phyloP scores from a whole-genome alignment of 2,888 invertebrate genomes.

The Phlogophora meticulosa region DNA sequence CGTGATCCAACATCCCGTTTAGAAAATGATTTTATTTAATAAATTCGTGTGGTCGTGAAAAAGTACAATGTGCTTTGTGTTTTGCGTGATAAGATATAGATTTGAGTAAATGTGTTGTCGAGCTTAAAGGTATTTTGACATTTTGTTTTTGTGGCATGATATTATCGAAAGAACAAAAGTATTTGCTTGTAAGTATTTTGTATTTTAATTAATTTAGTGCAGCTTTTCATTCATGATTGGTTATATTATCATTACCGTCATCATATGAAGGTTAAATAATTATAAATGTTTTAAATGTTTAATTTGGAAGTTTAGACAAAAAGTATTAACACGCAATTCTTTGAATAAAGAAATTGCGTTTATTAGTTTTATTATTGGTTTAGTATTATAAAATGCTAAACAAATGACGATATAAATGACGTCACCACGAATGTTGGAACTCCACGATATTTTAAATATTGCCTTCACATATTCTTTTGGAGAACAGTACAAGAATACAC shows the following conservation, averaged over 20 bases:
- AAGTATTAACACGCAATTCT: neutral
- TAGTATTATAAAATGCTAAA: neutral
- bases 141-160: constrained; percentile 21
- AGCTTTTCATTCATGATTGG: too few species aligned
- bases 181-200: constrained; percentile 36
- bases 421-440: neutral
- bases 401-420: neutral
- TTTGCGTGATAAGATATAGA: neutral
- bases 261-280: neutral
- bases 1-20: constrained; percentile 27
- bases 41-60: constrained; percentile 6
- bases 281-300: neutral
- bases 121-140: neutral
- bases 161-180: constrained; percentile 37
- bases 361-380: neutral
- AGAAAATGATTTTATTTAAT: constrained; percentile 28
- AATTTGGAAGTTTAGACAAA: neutral
- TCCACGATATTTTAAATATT: constrained; percentile 3
- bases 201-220: neutral
- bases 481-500: constrained; percentile 29
- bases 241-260: neutral
- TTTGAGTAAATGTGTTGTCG: constrained; percentile 4
- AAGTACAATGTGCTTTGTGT: constrained; percentile 19
- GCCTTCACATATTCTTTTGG: constrained; percentile 2
- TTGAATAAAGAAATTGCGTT: neutral